A percentile compares a stretch with the other conserved stretches of the same genome.
These are phyloP conservation scores for Drosophila mayri DNA, from an alignment of 1,140 invertebrate genomes.

Conservation along the genomic window DNA sequence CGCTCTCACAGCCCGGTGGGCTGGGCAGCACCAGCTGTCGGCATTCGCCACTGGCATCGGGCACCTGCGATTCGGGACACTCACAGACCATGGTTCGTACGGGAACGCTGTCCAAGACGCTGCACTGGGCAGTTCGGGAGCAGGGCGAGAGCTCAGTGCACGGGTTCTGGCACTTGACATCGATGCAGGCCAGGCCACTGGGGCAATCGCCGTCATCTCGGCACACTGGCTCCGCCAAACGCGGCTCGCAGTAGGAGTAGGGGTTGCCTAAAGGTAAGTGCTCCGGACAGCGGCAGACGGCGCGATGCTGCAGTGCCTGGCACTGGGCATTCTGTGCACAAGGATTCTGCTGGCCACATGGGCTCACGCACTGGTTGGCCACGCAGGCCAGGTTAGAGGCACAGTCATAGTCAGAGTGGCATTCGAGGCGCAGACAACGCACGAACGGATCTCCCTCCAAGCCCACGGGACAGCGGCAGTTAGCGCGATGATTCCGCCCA, in stretches of 20 bases:
- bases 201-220: conserved; percentile 92
- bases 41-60: conserved; percentile 91
- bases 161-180: conserved; percentile 91
- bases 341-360: conserved; percentile 88
- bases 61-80: conserved; percentile 93
- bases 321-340: conserved; percentile 93
- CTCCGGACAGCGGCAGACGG: conserved; percentile 91
- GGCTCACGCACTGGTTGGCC: conserved; percentile 90
- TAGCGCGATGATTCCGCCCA: conserved; percentile 90
- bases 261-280: conserved; percentile 91
- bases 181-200: conserved; percentile 92
- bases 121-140: conserved; percentile 89
- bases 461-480: conserved; percentile 91
- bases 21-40: conserved; percentile 89
- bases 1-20: conserved; percentile 90
- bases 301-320: conserved; percentile 90
- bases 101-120: conserved; percentile 92
- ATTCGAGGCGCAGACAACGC: conserved; percentile 92
- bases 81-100: conserved; percentile 94
- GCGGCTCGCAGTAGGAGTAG: conserved; percentile 89
- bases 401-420: conserved; percentile 91
- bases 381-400: conserved; percentile 89
- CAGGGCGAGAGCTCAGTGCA: conserved; percentile 91
- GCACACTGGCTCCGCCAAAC: conserved; percentile 88
- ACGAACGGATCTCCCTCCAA: conserved; percentile 91